A percentile compares a stretch with the other conserved stretches of the same genome.
These are phyloP conservation scores for Trichopria drosophilae DNA, from an alignment of 2,888 invertebrate genomes.

Conservation along the genomic window DNA sequence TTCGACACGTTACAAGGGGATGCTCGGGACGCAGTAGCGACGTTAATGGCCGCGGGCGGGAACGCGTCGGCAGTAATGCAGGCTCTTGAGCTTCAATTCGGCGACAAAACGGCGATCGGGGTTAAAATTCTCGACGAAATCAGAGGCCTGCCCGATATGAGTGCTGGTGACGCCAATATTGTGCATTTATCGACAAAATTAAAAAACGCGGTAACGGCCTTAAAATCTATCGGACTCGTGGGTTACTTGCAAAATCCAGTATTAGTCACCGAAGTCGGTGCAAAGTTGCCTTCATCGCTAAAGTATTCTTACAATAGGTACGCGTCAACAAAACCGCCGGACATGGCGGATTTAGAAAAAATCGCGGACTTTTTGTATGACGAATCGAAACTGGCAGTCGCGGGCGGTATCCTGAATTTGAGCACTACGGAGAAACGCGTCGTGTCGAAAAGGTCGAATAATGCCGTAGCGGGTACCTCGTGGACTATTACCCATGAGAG, in stretches of 20 bases:
- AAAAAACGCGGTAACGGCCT: not conserved
- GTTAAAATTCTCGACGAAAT: conserved; percentile 8
- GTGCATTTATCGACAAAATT: conserved; percentile 3
- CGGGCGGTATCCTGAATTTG: too few species aligned
- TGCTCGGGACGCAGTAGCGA: too few species aligned
- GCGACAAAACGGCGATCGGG: not conserved
- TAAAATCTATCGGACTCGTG: not conserved
- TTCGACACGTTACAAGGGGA: too few species aligned
- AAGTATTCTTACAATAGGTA: not conserved
- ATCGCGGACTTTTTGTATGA: not conserved
- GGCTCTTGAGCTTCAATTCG: not conserved
- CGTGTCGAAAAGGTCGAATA: too few species aligned
- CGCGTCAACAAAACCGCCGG: not conserved
- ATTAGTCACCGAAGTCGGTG: not conserved
- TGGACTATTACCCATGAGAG: too few species aligned
- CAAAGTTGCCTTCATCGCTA: not conserved
- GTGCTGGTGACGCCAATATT: not conserved
- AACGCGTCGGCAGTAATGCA: too few species aligned
- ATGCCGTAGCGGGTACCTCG: too few species aligned
- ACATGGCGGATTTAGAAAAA: not conserved
- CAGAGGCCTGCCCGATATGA: not conserved
- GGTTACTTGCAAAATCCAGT: conserved; percentile 7
- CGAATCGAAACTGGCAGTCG: not conserved
- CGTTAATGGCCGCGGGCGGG: too few species aligned
- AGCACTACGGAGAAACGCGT: too few species aligned